Base-by-base conservation (phyloP, 2,888 invertebrate species). In the Gibbula magus region DNA sequence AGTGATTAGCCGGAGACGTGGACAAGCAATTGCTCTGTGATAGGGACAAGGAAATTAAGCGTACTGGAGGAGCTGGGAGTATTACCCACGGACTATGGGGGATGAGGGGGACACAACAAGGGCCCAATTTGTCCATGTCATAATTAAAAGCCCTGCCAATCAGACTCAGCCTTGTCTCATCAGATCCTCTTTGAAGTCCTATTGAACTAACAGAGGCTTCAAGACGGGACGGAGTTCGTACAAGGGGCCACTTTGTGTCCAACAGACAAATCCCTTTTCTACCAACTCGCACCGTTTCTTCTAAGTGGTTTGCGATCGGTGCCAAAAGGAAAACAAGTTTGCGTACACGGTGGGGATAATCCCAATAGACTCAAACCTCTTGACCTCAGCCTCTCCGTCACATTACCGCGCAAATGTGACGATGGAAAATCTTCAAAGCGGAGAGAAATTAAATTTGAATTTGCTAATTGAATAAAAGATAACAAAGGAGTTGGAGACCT, bases 131-230 rank as follows among this genome's bases (percentile, higher is more conserved):
- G 61, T 61, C 61, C n/a, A 25, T 29, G 61, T 61, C 61, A 61
- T 61, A 61, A 61, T 61, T 61, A 61, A 61, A n/a, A 61, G 61
- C 61, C 10, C 61, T 61, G 61, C 61, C 61, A 61, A 61, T 61
- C 61, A 61, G 61, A 61, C 29, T 61, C 25, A 61, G 29, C 25
- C 29, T n/a, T 18, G 61, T 61, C 61, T 61, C 61, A 61, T 61
- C 61, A 61, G 16, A 25, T 61, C 61, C 29, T 29, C 29, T 61
- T 61, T 61, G 61, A 61, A 61, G 61, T 61, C 61, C 25, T 61
- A 29, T 29, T 61, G 25, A 29, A 29, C 29, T n/a, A 61, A 61
- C 61, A 25, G 61, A 61, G 61, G 61, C 16, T 61, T 25, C 18
- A 61, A 61, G 61, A 25, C 25, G n/a, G 45, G 29, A 13, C 25